Evolutionary conservation across 2,888 invertebrate species (phyloP).

Genomic region (Idaea aversata): DNA sequence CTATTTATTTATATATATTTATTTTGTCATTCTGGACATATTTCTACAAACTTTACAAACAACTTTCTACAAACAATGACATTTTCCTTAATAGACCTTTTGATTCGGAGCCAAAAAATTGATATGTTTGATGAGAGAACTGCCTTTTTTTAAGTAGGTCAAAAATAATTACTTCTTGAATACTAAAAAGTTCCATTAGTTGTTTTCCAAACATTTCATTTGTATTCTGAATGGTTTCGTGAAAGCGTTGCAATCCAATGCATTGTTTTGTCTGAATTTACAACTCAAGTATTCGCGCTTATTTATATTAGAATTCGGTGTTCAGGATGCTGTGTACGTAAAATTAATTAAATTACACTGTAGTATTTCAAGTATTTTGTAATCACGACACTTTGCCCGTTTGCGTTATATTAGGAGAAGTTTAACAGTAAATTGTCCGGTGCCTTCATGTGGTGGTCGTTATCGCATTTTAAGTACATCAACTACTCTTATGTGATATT

Average conservation of each 20-base stretch:
- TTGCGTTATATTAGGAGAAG: not conserved
- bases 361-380: not conserved
- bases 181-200: not conserved
- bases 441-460: not conserved
- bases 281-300: not conserved
- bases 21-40: too few relatives aligned
- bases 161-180: too few relatives aligned
- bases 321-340: not conserved
- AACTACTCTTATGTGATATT: not conserved
- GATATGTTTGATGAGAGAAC: not conserved
- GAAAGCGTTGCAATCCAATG: not conserved
- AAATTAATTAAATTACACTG: slow-evolving; percentile 1
- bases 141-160: not conserved
- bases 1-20: too few relatives aligned
- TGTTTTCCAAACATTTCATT: not conserved
- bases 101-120: too few relatives aligned
- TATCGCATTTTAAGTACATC: not conserved
- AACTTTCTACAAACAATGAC: too few relatives aligned
- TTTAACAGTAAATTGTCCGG: not conserved
- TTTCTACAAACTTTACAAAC: too few relatives aligned
- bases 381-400: not conserved
- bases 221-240: not conserved
- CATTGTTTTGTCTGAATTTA: not conserved
- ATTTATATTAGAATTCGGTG: slow-evolving; percentile 1
- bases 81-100: too few relatives aligned